phyloP scores from a whole-genome alignment of 2,797 vertebrate genomes.

The Ataeniobius toweri region DNA sequence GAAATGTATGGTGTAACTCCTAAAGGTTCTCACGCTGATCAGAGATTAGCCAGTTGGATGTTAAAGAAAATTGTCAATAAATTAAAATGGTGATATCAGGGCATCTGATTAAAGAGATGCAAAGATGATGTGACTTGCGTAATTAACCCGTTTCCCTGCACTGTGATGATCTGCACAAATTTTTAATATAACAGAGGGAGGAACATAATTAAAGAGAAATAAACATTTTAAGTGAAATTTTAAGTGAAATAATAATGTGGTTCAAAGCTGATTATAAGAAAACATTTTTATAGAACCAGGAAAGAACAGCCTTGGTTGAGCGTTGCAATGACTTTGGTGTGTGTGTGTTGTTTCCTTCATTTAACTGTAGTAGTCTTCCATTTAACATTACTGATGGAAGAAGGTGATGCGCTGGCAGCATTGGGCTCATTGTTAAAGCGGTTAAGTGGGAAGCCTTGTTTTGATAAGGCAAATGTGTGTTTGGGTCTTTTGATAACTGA shows the following conservation, averaged over 20 bases:
- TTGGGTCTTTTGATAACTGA: conserved; percentile 59
- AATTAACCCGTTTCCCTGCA: neutral
- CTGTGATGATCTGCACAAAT: neutral
- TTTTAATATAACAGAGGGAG: neutral
- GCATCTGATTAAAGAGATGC: neutral
- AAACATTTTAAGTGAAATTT: neutral
- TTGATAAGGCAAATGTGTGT: conserved; percentile 55
- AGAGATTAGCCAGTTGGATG: neutral
- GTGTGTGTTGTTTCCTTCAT: neutral
- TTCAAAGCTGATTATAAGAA: neutral
- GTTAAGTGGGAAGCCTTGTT: conserved; percentile 26
- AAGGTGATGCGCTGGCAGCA: conserved; percentile 27
- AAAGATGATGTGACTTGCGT: neutral
- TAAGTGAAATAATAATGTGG: too few species aligned
- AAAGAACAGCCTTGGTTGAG: neutral
- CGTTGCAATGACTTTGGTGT: neutral
- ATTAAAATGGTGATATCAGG: neutral
- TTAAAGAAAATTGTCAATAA: neutral
- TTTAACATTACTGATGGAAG: conserved; percentile 46
- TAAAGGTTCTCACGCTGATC: too few species aligned
- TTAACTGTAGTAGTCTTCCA: neutral
- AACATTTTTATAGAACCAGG: too few species aligned
- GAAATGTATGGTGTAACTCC: too few species aligned
- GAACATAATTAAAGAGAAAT: neutral
- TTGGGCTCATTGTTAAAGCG: conserved; percentile 47